Evolutionary conservation across 2,797 vertebrate genomes (phyloP).

Genomic region (Kryptolebias ocellatus): DNA sequence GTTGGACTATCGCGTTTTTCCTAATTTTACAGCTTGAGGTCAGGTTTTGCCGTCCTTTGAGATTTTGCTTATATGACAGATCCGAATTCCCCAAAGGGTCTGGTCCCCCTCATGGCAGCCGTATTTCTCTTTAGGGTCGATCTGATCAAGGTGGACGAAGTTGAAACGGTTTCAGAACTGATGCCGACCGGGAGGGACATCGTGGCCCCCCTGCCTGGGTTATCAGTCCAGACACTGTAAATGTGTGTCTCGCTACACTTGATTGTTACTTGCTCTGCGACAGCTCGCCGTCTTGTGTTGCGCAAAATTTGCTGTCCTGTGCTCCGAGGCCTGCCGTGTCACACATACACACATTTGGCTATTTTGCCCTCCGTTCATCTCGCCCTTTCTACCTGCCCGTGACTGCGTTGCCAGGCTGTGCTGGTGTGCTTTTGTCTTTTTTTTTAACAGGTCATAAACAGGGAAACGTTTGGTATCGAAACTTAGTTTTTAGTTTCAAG

Average conservation of each 20-base stretch:
- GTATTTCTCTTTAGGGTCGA: neutral
- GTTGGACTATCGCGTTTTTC: constrained; percentile 19
- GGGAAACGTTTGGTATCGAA: constrained; percentile 37
- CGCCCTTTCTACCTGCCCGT: constrained; percentile 40
- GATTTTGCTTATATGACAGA: neutral
- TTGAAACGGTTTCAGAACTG: neutral
- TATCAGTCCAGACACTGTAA: constrained; percentile 27
- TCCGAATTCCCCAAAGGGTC: neutral
- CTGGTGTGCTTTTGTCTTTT: constrained; percentile 49
- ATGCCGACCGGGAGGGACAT: neutral
- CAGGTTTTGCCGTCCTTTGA: neutral
- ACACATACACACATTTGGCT: constrained; percentile 56
- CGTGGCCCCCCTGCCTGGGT: constrained; percentile 1
- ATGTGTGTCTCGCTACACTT: constrained; percentile 28
- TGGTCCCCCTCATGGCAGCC: constrained; percentile 36
- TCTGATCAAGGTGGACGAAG: neutral
- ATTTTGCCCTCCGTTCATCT: constrained; percentile 63
- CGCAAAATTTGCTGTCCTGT: constrained; percentile 60
- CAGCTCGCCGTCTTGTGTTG: constrained; percentile 49
- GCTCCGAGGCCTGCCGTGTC: constrained; percentile 57
- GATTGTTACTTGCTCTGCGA: constrained; percentile 42
- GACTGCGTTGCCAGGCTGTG: constrained; percentile 24
- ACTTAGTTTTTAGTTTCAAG: constrained; percentile 68
- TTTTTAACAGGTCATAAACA: constrained; percentile 47
- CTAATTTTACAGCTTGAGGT: neutral